Base-by-base conservation (phyloP, 2,113 vertebrate genomes). In the Crotalus tigris region DNA sequence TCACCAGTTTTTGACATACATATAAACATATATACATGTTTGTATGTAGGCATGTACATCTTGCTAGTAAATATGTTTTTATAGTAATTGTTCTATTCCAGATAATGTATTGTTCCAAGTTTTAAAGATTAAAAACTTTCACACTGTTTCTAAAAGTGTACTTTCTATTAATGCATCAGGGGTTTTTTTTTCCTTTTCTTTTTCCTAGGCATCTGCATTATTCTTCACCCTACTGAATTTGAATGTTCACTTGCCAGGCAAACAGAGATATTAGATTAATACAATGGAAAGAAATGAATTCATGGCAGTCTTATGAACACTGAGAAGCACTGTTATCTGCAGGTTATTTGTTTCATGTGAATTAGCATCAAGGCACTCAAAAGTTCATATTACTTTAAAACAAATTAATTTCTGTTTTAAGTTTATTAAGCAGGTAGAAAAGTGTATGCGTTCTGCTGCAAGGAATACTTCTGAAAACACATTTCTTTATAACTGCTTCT, bases 1-100 rank as follows among this genome's bases (percentile, higher is more conserved):
- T 94, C 94, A 95, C 96, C 96, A 94, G 94, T 96, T 97, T 98
- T 96, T 93, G 94, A 96, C 96, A 96, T 96, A 39, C 12, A 96
- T 96, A 39, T 13, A 6, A 33, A 6, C 13, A 17, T 33, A 3
- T 29, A 33, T 17, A 6, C n/a, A 15, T 90, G 33, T 44, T 39
- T 81, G 75, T 44, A 17, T 44, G 33, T 81, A 9, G 75, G 33
- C 75, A 81, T 44, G 75, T 81, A 39, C 19, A 81, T 44, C 75
- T 21, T 93, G 92, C 46, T 87, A 2, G 3, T 91, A 26, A 59
- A 15, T 89, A 93, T 69, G 1, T 93, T 58, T 90, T 7, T 51
- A 91, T 1, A 93, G 64, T 92, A 94, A 91, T 92, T 88, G 85
- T 92, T 15, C 19, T 26, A 94, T 87, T 96, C 53, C 46, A 81